Percentiles rank a stretch among this genome's conserved stretches.
Conservation (phyloP, 2,888 invertebrate species). For the Drosophila histrio region DNA sequence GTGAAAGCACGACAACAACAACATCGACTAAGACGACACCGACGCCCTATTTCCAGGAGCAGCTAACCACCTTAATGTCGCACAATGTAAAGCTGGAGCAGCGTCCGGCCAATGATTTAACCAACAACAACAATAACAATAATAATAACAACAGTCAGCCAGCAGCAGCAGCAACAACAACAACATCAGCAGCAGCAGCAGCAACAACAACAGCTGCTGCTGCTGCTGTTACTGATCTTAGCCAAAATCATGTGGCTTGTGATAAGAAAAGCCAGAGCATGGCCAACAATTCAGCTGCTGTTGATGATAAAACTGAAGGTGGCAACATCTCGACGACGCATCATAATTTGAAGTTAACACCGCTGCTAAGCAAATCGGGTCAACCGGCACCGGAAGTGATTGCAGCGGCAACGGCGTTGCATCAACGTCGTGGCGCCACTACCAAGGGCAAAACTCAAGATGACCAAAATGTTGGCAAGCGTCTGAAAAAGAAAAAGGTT, state of each 20-base stretch:
- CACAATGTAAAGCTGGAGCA: constrained; percentile 57
- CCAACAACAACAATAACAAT: constrained; percentile 9
- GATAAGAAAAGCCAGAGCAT: constrained; percentile 21
- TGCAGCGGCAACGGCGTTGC: constrained; percentile 36
- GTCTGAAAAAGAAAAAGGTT: constrained; percentile 73
- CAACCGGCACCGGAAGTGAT: constrained; percentile 38
- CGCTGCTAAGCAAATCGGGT: constrained; percentile 30
- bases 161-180: constrained; percentile 8
- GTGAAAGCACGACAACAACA: constrained; percentile 81
- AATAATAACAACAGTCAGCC: constrained; percentile 7
- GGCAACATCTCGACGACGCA: constrained; percentile 2
- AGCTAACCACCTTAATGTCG: constrained; percentile 61
- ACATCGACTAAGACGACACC: constrained; percentile 82
- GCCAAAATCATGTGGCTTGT: constrained; percentile 38
- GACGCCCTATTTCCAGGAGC: constrained; percentile 70
- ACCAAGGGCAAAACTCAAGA: constrained; percentile 74
- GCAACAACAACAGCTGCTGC: constrained; percentile 2
- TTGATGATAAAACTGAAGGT: neutral
- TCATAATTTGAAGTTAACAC: constrained; percentile 34
- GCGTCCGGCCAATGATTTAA: constrained; percentile 11
- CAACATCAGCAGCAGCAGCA: constrained; percentile 24
- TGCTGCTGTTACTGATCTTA: constrained; percentile 5
- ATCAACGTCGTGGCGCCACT: constrained; percentile 52
- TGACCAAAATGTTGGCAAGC: constrained; percentile 74
- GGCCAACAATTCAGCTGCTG: neutral